A percentile compares a stretch with the other conserved stretches of the same genome.
Evolutionary conservation across 1,140 invertebrate genomes (phyloP).

Genomic region (Drosophila setifemur): DNA sequence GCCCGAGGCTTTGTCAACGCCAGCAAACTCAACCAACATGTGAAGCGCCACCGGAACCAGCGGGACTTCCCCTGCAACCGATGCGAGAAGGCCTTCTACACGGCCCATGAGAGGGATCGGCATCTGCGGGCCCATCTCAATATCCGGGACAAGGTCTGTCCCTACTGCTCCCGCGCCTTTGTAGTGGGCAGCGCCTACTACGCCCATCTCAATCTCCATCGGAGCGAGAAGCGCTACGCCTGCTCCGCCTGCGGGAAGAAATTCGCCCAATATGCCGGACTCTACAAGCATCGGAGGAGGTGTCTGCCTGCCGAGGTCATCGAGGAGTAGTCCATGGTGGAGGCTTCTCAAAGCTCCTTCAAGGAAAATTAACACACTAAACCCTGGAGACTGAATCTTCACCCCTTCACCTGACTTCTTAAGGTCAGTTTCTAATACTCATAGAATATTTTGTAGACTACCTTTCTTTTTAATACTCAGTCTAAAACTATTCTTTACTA

Average conservation of each 20-base stretch:
- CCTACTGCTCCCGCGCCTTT: slow-evolving; percentile 86
- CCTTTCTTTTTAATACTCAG: no score
- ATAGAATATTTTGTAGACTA: no score
- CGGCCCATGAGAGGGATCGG: slow-evolving; percentile 62
- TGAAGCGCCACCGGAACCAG: slow-evolving; percentile 87
- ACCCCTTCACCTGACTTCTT: no score
- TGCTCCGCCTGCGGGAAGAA: slow-evolving; percentile 83
- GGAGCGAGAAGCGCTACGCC: slow-evolving; percentile 83
- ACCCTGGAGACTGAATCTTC: background rate
- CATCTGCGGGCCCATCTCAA: slow-evolving; percentile 68
- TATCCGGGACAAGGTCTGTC: slow-evolving; percentile 76
- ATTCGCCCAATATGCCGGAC: slow-evolving; percentile 85
- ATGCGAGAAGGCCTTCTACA: slow-evolving; percentile 86
- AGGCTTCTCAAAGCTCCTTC: background rate
- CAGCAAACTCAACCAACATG: slow-evolving; percentile 84
- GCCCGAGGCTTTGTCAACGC: slow-evolving; percentile 78
- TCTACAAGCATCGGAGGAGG: slow-evolving; percentile 83
- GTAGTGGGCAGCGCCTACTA: slow-evolving; percentile 84
- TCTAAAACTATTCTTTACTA: no score
- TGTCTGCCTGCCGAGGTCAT: slow-evolving; percentile 21
- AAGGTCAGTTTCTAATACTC: no score
- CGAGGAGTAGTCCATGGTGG: no score
- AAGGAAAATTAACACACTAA: background rate
- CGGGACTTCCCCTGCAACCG: slow-evolving; percentile 88
- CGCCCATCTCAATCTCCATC: slow-evolving; percentile 85